Base-by-base conservation (phyloP, 2,113 vertebrate genomes). In the Engystomops pustulosus region DNA sequence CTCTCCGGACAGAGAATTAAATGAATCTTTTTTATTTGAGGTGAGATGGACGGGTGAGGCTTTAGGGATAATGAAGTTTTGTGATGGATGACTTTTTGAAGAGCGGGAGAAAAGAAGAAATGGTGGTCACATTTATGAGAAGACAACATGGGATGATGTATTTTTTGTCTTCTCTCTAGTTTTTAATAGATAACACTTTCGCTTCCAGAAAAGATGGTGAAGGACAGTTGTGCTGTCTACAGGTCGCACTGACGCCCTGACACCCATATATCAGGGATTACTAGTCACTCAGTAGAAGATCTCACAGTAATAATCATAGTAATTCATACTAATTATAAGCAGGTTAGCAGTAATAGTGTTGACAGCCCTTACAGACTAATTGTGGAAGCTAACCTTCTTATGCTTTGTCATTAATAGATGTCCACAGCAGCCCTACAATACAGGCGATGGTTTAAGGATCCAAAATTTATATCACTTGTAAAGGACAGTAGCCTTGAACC, bases 21-120 rank as follows among this genome's bases (percentile, higher is more conserved):
- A 74, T 44, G 49, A 51, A 20, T 70, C 70, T 69, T 23, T 89
- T 86, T 79, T 79, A 85, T 85, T 79, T 70, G 75, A 79, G 53
- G 60, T 17, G 47, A 85, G 75, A 79, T 38, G 47, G 83, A 78
- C 62, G 75, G 62, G 34, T 70, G 83, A 85, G 74, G 82, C 70
- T 78, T 78, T 78, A 79, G 83, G 83, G 83, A 85, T 85, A 85
- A 85, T 85, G 83, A 85, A 85, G 83, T 85, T 85, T 85, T 44
- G 75, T 85, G 83, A 85, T 85, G 38, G 49, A 85, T 85, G 83
- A 41, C 45, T 79, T 78, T 85, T 85, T 70, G 83, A 79, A 85
- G 45, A 79, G 74, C 45, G 12, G 45, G 34, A 45, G 74, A 85
- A 85, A 53, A 85, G 62, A 58, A 75, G 72, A 81, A 70, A 81